These are phyloP conservation scores for Ceryle rudis DNA, from an alignment of 2,797 vertebrate species.

Conservation along the genomic window DNA sequence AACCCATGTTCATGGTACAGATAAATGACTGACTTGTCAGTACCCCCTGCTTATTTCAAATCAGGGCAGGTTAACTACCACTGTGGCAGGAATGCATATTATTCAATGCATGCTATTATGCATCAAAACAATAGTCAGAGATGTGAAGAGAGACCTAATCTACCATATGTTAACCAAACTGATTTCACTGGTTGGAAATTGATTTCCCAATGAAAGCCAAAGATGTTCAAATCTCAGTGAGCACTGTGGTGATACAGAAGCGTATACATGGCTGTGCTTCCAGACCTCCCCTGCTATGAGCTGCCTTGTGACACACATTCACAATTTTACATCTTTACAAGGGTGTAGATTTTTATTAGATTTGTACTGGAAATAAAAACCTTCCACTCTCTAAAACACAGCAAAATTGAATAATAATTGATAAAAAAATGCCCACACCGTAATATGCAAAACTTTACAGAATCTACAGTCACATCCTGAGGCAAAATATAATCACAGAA, in stretches of 20 bases:
- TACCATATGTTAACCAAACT: not conserved
- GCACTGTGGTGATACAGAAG: not conserved
- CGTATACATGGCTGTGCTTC: rapidly evolving
- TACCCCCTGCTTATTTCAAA: not conserved
- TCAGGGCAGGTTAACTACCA: not conserved
- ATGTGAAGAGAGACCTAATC: not conserved
- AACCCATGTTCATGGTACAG: not conserved
- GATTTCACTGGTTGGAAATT: not conserved
- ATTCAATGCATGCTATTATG: not conserved
- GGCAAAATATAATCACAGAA: not conserved
- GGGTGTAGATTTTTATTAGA: not conserved
- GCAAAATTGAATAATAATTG: not conserved
- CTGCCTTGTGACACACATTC: not conserved
- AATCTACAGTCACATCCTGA: not conserved
- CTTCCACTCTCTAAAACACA: not conserved
- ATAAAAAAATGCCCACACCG: rapidly evolving
- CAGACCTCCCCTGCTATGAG: not conserved
- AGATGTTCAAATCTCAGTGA: not conserved
- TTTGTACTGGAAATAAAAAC: not conserved
- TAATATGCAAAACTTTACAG: not conserved
- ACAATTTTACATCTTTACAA: not conserved
- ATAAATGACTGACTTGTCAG: not conserved
- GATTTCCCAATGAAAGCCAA: not conserved
- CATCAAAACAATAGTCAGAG: not conserved
- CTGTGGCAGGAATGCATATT: not conserved